Conservation (phyloP, 2,797 vertebrate genomes). For the Lagorchestes hirsutus region DNA sequence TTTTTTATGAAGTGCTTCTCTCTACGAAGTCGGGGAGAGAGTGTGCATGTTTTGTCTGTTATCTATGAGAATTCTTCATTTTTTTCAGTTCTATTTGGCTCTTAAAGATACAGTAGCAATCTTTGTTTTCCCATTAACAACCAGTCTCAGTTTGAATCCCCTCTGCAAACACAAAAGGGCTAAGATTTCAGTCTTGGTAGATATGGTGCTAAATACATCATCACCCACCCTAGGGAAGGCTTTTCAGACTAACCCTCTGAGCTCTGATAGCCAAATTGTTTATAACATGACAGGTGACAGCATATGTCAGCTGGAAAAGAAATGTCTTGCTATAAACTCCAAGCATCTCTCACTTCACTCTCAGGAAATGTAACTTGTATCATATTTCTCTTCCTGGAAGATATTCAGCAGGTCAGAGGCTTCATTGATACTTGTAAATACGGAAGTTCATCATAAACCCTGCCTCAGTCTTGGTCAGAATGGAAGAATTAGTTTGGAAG, state of each 20-base stretch:
- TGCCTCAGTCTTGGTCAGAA: slow-evolving; percentile 83
- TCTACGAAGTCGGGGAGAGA: background rate
- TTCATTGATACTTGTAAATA: slow-evolving; percentile 90
- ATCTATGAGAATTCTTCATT: background rate
- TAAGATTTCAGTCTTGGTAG: slow-evolving; percentile 83
- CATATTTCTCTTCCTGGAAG: slow-evolving; percentile 91
- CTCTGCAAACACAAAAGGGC: slow-evolving; percentile 77
- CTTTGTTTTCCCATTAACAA: slow-evolving; percentile 84
- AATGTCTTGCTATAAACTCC: slow-evolving; percentile 87
- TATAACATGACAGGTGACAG: slow-evolving; percentile 94
- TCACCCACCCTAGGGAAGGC: slow-evolving; percentile 83
- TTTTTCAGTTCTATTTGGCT: background rate
- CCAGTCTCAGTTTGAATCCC: slow-evolving; percentile 80
- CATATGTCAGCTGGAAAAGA: slow-evolving; percentile 94
- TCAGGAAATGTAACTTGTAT: slow-evolving; percentile 92
- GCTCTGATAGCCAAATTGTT: slow-evolving; percentile 88
- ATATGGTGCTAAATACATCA: slow-evolving; percentile 81
- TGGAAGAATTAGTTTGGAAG: slow-evolving; percentile 85
- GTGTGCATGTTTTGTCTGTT: background rate
- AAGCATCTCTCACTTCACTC: slow-evolving; percentile 94
- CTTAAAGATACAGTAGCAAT: background rate
- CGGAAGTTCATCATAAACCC: slow-evolving; percentile 87
- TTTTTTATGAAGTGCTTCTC: background rate
- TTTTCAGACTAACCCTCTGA: slow-evolving; percentile 85
- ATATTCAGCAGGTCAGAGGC: slow-evolving; percentile 89